Base-by-base conservation (phyloP, 2,888 invertebrate species). In the Hyles lineata region DNA sequence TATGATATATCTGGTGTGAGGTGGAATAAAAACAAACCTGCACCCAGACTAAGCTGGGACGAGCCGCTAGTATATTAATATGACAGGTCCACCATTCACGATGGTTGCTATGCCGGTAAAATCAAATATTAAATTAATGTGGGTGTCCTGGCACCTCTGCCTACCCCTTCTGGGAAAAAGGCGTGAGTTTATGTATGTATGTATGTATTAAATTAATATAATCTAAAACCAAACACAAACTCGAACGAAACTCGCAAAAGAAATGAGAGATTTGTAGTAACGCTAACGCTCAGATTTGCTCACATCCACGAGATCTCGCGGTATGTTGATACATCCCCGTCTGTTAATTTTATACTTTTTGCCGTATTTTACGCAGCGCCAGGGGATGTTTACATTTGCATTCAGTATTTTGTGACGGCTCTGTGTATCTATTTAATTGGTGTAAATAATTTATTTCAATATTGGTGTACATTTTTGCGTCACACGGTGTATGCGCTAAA, bases 241-340 rank as follows among this genome's bases (percentile, higher is more conserved):
- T 50, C 67, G 67, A 72, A 63, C 32, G 21, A 1, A 58, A 35
- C 32, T 23, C 32, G 25, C 21, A 7, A n/a, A 58, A 25, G 55
- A 19, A 32, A 67, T 19, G 9, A 29, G 15, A 43, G 55, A 55
- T 11, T 15, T 4, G 19, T 67, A 15, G 72, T 72, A 72, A 55
- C 55, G 55, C 35, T 35, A 11, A 0, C 21, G 21, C 62, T 52
- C 71, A 55, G 63, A 58, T 63, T 67, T 72, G 63, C 58, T 58
- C 72, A 67, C 72, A 72, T 72, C 67, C 72, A 59, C 58, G 72
- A 72, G 72, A 63, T 58, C 58, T 72, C 72, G 23, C 58, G 29
- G 58, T 58, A 72, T 72, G 72, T 67, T 67, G 67, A 72, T 72
- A 72, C 58, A 17, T 23, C 25, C 63, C 43, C 72, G 29, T 67